Evolutionary conservation across 2,113 vertebrate genomes (phyloP).

Genomic region (Anoura caudifer): DNA sequence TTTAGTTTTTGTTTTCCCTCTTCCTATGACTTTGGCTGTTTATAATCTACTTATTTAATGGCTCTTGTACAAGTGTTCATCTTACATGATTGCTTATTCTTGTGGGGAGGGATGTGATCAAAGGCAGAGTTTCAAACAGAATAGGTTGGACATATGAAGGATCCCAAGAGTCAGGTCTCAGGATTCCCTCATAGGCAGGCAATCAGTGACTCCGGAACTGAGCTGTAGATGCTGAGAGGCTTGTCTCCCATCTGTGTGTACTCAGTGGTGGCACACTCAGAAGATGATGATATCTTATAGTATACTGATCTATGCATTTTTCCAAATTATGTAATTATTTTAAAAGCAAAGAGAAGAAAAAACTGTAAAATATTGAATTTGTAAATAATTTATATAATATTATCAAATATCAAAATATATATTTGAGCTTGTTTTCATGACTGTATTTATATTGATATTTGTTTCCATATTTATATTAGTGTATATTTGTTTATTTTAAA

Average conservation of each 20-base stretch:
- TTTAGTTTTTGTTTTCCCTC: background rate
- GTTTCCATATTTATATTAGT: background rate
- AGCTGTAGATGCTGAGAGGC: background rate
- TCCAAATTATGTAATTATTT: background rate
- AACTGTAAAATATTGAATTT: background rate
- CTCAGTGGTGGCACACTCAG: background rate
- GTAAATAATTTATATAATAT: background rate
- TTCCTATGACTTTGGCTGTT: background rate
- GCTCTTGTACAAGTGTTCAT: background rate
- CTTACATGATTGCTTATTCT: background rate
- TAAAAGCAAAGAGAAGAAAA: background rate
- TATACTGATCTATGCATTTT: background rate
- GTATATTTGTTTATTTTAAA: background rate
- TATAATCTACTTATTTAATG: background rate
- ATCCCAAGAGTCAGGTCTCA: background rate
- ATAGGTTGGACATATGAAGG: background rate
- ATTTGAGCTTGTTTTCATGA: background rate
- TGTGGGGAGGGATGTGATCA: background rate
- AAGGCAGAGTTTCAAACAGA: background rate
- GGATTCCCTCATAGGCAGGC: background rate
- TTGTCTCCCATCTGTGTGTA: background rate
- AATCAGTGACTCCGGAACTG: background rate
- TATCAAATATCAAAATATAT: background rate
- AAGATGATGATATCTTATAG: background rate
- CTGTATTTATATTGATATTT: background rate